Base-by-base conservation (phyloP, 2,888 invertebrate genomes). In the Salticus scenicus region DNA sequence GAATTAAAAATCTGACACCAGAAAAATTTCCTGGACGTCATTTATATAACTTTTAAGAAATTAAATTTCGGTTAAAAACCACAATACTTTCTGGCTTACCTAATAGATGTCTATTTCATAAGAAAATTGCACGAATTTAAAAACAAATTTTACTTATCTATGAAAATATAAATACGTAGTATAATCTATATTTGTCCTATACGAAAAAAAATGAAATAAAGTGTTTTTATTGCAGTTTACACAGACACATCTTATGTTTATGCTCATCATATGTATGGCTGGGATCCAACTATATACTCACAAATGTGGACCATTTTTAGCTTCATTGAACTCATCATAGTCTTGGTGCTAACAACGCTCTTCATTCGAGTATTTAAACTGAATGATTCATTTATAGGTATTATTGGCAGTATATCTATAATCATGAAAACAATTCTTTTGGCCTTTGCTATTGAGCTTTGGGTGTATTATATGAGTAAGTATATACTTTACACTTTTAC, bases 351-450 rank as follows among this genome's bases (percentile, higher is more conserved):
- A 5, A 87, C 80, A 20, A 57, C 81, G 10, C 27, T 82, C 12
- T 67, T 87, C 31, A 77, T 78, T 31, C 63, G 69, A 20, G 72
- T 76, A 0, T 69, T 81, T 47, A 77, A 78, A 12, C 20, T 81
- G 2, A 74, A 67, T 14, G 87, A 87, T 31, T 73, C 87, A 0
- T 14, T 74, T 7, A 63, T 87, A 0, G 87, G 87, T 7, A 66
- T 87, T 28, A 69, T 87, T 17, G 87, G 89, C 24, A 88, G 72
- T 31, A 30, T 79, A 0, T 85, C 85, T 30, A 78, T 85, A 57
- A 79, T 79, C 4, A 33, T 69, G 24, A 85, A 85, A 69, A 85
- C 79, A 30, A 42, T 85, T n/a, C 79, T 78, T 28, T n/a, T 85
- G n/a, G 85, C 85, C 5, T 47, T 85, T 12, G 79, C 85, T 0